Conservation (phyloP, 2,113 vertebrate species). For the Salminus brasiliensis region DNA sequence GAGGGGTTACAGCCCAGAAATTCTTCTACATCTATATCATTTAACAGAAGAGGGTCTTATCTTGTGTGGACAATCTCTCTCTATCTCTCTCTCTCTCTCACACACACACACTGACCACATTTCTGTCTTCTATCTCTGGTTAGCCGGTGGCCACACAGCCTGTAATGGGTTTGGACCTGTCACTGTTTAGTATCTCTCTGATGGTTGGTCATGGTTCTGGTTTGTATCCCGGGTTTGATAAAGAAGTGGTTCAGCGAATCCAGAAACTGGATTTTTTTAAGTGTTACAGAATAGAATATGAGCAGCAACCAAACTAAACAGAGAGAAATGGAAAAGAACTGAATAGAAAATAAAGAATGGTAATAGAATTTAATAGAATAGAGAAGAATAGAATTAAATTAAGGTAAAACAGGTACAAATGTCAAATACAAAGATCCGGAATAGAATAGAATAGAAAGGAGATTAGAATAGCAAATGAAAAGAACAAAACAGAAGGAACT, state of each 20-base stretch:
- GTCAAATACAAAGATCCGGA: too few species aligned
- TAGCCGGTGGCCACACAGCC: neutral
- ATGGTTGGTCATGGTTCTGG: neutral
- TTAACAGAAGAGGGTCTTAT: neutral
- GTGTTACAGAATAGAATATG: too few species aligned
- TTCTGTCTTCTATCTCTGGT: neutral
- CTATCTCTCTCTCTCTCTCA: conserved; percentile 18
- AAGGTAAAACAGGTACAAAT: too few species aligned
- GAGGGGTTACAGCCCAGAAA: neutral
- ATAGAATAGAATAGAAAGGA: too few species aligned
- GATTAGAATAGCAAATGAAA: neutral
- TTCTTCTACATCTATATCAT: neutral
- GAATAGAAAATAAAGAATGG: neutral
- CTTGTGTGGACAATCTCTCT: too few species aligned
- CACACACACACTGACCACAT: neutral
- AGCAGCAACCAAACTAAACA: too few species aligned
- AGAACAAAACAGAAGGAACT: neutral
- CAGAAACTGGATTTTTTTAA: too few species aligned
- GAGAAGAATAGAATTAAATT: neutral
- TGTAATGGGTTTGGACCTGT: neutral
- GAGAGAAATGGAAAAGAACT: too few species aligned
- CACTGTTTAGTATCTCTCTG: neutral
- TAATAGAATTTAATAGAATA: neutral
- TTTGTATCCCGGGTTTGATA: neutral
- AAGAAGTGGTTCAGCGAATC: neutral